Evolutionary conservation across 1,140 invertebrate genomes (phyloP), one percentile per base, ranked within the genome.

Genomic region (Drosophila parabipectinata): DNA sequence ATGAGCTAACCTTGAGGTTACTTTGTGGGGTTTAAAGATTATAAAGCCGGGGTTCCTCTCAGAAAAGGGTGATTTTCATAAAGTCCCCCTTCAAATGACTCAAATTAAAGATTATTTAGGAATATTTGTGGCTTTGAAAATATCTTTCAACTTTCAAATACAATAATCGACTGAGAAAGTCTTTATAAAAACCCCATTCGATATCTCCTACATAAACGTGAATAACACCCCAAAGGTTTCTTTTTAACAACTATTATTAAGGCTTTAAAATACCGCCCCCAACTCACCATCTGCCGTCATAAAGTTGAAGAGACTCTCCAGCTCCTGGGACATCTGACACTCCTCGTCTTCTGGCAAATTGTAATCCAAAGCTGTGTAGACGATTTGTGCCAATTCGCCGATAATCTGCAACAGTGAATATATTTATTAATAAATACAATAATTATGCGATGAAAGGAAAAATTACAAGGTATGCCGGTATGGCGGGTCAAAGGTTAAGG

Each of bases 321-420:
- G 93, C 79, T 97, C 96, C 10, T 95, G 94, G 74, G 96, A 97
- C 61, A 99, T 95, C 72, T 95, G 94, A 62, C 95, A 94, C 93
- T 98, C 97, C 92, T 98, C 97, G 62, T 96, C 95, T 75, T 96
- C 95, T 48, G 94, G 93, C 85, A 97, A 92, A 68, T 96, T 96
- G 93, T 95, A 98, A 92, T 98, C 97, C 81, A 98, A 92, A n/a
- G 97, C 97, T 67, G 95, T 94, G 92, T 96, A 98, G 59, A 98
- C 94, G 59, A 97, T 94, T 61, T 96, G 92, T 5, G 97, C 98
- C 82, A 98, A 91, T 66, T 96, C 95, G 62, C 95, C 94, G 62
- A 98, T 94, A 75, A 98, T 92, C 96, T 98, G 93, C 4, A 94
- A 94, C 37, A 71, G 74, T 66, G 52, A 66, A 51, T 10, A 8